Conservation (phyloP, 1,140 invertebrate genomes). For the Acyrthosiphon pisum region DNA sequence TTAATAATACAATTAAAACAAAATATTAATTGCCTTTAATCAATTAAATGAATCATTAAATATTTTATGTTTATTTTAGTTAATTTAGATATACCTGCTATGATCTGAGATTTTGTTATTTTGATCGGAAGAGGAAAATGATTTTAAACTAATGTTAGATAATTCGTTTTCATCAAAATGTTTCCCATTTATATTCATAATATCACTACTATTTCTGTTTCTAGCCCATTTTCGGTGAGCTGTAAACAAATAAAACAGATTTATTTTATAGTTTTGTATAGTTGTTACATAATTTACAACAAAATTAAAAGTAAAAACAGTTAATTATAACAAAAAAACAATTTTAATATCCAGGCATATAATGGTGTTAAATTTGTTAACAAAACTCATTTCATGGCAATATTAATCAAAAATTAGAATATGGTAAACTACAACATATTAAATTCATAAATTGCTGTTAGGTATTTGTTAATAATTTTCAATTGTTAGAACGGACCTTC, state of each 20-base stretch:
- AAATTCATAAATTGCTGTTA: background rate
- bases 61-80: background rate
- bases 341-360: background rate
- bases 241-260: background rate
- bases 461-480: background rate
- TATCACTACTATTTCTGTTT: slow-evolving; percentile 14
- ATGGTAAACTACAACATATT: background rate
- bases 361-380: background rate
- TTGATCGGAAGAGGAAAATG: slow-evolving; percentile 46
- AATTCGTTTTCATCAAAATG: slow-evolving; percentile 52
- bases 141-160: slow-evolving; percentile 38
- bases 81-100: slow-evolving; percentile 22
- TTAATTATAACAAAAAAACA: background rate
- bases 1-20: background rate
- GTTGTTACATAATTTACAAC: background rate
- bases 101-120: slow-evolving; percentile 49
- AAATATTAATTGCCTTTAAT: background rate
- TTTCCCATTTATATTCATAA: slow-evolving; percentile 36
- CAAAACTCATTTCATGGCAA: background rate
- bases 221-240: slow-evolving; percentile 36
- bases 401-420: background rate
- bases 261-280: background rate
- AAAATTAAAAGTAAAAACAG: background rate
- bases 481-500: slow-evolving; percentile 58
- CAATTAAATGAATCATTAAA: background rate